Evolutionary conservation across 2,888 invertebrate genomes (phyloP).

Genomic region (Timema cristinae): DNA sequence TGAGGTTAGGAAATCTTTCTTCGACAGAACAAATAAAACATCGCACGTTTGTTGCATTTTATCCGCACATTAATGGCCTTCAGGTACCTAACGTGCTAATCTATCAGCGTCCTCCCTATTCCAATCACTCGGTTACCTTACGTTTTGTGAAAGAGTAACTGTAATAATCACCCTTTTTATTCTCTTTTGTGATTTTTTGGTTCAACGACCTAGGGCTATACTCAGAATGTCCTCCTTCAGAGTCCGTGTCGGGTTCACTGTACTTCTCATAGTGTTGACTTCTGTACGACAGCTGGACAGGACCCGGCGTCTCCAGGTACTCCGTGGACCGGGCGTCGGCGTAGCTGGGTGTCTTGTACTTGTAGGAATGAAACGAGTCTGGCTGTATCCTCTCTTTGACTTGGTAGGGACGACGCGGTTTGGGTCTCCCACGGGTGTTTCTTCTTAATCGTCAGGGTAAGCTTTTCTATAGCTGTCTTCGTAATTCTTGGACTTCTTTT

Average conservation of each 20-base stretch:
- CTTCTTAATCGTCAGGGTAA: too few relatives aligned
- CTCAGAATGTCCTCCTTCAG: conserved; percentile 1
- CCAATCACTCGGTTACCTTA: too few relatives aligned
- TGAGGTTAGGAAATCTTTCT: too few relatives aligned
- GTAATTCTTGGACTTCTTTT: background rate
- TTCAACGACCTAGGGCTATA: background rate
- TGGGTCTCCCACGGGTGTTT: too few relatives aligned
- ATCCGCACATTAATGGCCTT: too few relatives aligned
- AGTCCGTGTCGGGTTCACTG: background rate
- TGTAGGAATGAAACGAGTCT: background rate
- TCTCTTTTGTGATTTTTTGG: background rate
- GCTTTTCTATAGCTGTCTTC: background rate
- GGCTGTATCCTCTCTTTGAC: too few relatives aligned
- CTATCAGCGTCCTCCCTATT: too few relatives aligned
- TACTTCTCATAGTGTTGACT: background rate
- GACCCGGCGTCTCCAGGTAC: background rate
- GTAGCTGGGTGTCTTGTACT: background rate
- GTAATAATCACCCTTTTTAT: conserved; percentile 10
- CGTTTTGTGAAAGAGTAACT: background rate
- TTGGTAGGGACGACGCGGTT: too few relatives aligned
- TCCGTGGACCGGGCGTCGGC: background rate
- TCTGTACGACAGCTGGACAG: too few relatives aligned
- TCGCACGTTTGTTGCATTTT: too few relatives aligned
- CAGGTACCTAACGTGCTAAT: too few relatives aligned
- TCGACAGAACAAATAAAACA: too few relatives aligned